Evolutionary conservation across 2,113 vertebrate genomes (phyloP).

Genomic region (Azemiops feae): DNA sequence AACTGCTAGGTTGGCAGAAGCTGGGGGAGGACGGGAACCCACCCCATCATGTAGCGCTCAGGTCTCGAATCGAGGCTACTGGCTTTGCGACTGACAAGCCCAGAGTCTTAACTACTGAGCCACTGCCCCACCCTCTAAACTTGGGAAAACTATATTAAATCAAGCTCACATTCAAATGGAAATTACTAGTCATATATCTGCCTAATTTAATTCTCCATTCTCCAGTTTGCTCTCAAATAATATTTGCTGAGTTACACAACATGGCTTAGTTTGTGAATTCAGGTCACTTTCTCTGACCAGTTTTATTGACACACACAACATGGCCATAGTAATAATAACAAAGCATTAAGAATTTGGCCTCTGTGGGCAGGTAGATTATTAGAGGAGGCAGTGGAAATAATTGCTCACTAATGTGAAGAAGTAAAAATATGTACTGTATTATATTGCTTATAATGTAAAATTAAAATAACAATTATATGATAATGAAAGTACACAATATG

Average conservation of each 20-base stretch:
- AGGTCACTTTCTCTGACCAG: slow-evolving; percentile 44
- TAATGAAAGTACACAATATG: slow-evolving; percentile 67
- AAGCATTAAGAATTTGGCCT: slow-evolving; percentile 64
- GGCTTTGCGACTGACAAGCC: neutral
- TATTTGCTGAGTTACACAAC: neutral
- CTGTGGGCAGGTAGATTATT: slow-evolving; percentile 56
- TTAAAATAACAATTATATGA: slow-evolving; percentile 71
- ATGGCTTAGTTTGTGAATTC: slow-evolving; percentile 40
- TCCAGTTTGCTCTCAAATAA: neutral
- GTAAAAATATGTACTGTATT: slow-evolving; percentile 64
- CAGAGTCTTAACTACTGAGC: neutral
- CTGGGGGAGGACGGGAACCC: neutral
- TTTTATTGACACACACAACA: slow-evolving; percentile 56
- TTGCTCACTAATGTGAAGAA: slow-evolving; percentile 67
- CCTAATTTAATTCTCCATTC: neutral
- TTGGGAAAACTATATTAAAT: neutral
- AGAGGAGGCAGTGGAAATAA: slow-evolving; percentile 68
- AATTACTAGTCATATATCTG: neutral
- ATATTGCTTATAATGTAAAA: slow-evolving; percentile 62
- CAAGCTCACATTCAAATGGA: slow-evolving; percentile 9
- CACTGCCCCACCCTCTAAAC: neutral
- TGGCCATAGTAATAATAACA: slow-evolving; percentile 51
- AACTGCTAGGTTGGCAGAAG: neutral
- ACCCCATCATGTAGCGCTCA: neutral
- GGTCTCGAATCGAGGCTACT: neutral